Conservation (phyloP, 2,113 vertebrate genomes). For the Merops nubicus region DNA sequence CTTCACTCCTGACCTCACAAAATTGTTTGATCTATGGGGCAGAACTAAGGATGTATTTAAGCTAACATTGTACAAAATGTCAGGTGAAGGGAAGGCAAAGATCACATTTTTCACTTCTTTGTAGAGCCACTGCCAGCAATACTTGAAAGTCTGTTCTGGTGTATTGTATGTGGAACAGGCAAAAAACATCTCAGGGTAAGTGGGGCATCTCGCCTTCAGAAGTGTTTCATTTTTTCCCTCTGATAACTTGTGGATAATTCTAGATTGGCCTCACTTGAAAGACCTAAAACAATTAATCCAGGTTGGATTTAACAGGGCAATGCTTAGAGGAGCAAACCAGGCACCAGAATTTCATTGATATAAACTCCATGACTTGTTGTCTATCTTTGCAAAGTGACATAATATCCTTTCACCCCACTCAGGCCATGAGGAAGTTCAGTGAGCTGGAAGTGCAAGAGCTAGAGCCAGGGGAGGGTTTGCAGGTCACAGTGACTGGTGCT, state of each 20-base stretch:
- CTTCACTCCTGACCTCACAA: background rate
- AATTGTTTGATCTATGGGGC: background rate
- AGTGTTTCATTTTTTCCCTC: background rate
- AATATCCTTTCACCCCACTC: background rate
- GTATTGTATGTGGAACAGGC: background rate
- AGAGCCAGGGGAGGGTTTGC: background rate
- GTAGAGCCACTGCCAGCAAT: background rate
- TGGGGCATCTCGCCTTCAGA: background rate
- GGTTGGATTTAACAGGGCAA: background rate
- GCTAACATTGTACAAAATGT: background rate
- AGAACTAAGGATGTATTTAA: background rate
- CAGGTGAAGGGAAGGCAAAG: background rate
- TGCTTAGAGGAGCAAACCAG: background rate
- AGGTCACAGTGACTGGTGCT: background rate
- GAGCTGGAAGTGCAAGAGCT: background rate
- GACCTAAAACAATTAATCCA: background rate
- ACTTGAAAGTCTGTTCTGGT: background rate
- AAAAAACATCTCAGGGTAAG: background rate
- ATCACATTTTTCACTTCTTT: background rate
- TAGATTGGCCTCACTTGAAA: background rate
- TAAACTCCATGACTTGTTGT: rapidly evolving
- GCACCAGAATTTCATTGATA: background rate
- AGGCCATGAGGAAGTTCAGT: background rate
- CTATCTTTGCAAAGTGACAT: background rate
- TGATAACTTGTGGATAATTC: background rate